These are phyloP conservation scores for Chondrosia reniformis DNA, from an alignment of 37 sponge, comb jelly and placozoan genomes.

Conservation along the genomic window DNA sequence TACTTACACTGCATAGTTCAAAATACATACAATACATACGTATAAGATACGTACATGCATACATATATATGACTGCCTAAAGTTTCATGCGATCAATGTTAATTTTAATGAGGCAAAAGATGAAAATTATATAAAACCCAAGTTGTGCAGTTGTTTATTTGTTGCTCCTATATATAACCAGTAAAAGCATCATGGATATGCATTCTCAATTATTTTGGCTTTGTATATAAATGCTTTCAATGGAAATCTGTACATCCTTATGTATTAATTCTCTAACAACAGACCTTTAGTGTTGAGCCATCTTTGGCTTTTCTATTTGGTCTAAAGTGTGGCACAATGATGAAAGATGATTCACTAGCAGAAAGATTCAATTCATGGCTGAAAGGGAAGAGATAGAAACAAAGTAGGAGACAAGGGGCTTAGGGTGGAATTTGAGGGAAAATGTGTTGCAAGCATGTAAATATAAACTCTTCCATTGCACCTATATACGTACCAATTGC, in stretches of 20 bases:
- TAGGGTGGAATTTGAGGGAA: neutral
- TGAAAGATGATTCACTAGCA: constrained; percentile 60
- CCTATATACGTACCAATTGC: constrained; percentile 19
- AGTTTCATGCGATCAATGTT: too few species aligned
- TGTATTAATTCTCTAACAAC: too few species aligned
- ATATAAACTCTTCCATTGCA: neutral
- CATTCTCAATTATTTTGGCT: neutral
- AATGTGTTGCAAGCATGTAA: neutral
- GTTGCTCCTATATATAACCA: neutral
- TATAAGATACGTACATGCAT: neutral
- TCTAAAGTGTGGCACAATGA: constrained; percentile 23
- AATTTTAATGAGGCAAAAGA: too few species aligned
- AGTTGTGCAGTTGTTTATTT: too few species aligned
- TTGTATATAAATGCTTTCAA: too few species aligned
- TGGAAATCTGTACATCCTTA: too few species aligned
- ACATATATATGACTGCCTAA: neutral
- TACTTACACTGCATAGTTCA: neutral
- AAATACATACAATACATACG: neutral
- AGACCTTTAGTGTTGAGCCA: too few species aligned
- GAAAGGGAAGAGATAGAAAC: neutral
- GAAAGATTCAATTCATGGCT: constrained; percentile 79
- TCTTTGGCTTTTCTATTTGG: neutral
- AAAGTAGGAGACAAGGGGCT: neutral
- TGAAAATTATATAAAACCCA: too few species aligned
- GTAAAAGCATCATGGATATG: neutral